phyloP scores from a whole-genome alignment of 2,797 vertebrate species.

The Propithecus perrieri region DNA sequence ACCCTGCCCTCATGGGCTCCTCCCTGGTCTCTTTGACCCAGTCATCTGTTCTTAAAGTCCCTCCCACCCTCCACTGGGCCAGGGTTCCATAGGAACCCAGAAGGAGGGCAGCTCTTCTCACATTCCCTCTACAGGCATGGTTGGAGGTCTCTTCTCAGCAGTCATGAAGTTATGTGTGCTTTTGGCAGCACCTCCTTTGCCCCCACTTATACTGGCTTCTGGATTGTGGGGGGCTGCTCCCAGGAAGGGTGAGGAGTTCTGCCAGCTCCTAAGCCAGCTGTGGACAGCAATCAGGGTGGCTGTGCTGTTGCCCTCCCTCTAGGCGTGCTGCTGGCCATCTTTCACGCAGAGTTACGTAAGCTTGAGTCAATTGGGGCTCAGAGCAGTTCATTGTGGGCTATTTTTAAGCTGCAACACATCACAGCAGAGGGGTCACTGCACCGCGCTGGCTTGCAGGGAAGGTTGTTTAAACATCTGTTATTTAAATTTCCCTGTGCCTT shows the following conservation, averaged over 20 bases:
- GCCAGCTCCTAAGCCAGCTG: constrained; percentile 4
- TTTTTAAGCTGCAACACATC: constrained; percentile 81
- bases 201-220: background rate
- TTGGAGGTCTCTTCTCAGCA: background rate
- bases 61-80: background rate
- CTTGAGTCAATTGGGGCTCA: constrained; percentile 78
- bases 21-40: background rate
- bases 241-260: background rate
- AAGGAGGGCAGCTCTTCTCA: background rate
- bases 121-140: background rate
- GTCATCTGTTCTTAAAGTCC: background rate
- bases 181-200: background rate
- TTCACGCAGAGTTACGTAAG: constrained; percentile 79
- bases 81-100: background rate
- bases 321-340: constrained; percentile 61
- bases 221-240: background rate
- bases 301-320: constrained; percentile 30
- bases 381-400: constrained; percentile 79
- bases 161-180: background rate
- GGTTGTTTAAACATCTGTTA: constrained; percentile 79
- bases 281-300: background rate
- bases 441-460: constrained; percentile 64
- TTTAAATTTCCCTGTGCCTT: constrained; percentile 68
- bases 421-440: constrained; percentile 76
- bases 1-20: background rate